A percentile compares a stretch with the other conserved stretches of the same genome.
Conservation (phyloP, 2,888 invertebrate genomes). For the Automeris io region DNA sequence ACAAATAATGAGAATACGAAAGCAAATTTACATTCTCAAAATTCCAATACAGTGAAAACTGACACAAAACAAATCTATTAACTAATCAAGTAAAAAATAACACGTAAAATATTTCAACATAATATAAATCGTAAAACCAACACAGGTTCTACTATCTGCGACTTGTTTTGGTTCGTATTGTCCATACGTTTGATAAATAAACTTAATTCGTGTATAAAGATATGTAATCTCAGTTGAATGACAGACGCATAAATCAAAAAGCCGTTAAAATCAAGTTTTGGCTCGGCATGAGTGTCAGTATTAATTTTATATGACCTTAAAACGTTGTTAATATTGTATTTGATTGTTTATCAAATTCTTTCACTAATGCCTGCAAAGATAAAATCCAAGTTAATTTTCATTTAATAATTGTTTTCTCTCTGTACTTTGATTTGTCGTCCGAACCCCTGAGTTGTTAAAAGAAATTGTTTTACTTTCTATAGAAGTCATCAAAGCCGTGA, state of each 20-base stretch:
- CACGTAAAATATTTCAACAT: neutral
- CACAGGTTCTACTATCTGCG: slow-evolving; percentile 1
- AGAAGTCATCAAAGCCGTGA: no score
- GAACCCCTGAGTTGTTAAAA: no score
- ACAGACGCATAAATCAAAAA: slow-evolving; percentile 65
- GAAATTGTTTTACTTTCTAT: no score
- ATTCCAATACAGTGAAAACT: no score
- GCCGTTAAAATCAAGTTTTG: slow-evolving; percentile 49
- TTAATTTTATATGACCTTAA: slow-evolving; percentile 4
- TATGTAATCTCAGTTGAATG: slow-evolving; percentile 54
- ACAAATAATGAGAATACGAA: no score
- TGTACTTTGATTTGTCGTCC: no score
- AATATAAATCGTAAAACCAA: slow-evolving; percentile 1
- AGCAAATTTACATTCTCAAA: no score
- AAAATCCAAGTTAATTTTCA: no score
- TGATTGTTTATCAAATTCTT: no score
- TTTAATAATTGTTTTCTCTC: no score
- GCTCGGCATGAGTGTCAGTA: slow-evolving; percentile 1
- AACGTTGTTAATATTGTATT: slow-evolving; percentile 6
- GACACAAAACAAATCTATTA: no score
- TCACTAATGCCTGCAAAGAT: neutral
- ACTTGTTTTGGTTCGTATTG: slow-evolving; percentile 4
- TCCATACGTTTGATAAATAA: slow-evolving; percentile 47
- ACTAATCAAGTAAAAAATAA: neutral
- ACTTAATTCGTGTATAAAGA: slow-evolving; percentile 49